A percentile compares a stretch with the other conserved stretches of the same genome.
These are phyloP conservation scores for Emberiza fucata DNA, from an alignment of 2,113 vertebrate genomes.

Conservation along the genomic window DNA sequence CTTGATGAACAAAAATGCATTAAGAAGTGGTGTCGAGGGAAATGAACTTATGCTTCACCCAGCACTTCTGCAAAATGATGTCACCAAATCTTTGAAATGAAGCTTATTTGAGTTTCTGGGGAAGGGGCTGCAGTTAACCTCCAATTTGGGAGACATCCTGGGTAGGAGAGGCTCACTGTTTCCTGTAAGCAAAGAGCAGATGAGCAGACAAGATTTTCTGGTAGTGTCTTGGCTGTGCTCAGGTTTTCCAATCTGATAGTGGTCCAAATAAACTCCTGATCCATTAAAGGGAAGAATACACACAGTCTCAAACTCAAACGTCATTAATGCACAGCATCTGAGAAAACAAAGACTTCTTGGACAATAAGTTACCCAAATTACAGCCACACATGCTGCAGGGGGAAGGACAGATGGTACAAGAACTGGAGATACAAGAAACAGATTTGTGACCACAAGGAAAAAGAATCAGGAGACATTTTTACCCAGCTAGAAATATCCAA, in stretches of 20 bases:
- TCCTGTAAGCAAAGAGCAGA: background rate
- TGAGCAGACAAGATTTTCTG: background rate
- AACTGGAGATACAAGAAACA: conserved; percentile 62
- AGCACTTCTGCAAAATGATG: conserved; percentile 42
- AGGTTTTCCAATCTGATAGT: background rate
- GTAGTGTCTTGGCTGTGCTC: background rate
- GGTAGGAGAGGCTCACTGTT: background rate
- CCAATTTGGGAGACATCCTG: background rate
- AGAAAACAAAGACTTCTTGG: conserved; percentile 63
- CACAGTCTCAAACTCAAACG: background rate
- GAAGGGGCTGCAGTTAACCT: background rate
- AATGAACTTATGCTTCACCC: conserved; percentile 50
- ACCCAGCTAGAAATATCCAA: conserved; percentile 45
- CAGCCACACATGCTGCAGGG: conserved; percentile 59
- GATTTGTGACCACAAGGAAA: conserved; percentile 67
- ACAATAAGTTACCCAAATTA: conserved; percentile 65
- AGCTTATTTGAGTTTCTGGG: background rate
- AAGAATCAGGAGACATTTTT: conserved; percentile 55
- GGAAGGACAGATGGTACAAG: conserved; percentile 62
- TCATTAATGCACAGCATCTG: conserved; percentile 10
- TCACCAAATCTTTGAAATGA: conserved; percentile 7
- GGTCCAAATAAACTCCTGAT: background rate
- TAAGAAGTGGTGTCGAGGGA: conserved; percentile 36
- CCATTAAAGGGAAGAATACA: background rate
- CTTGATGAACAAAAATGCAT: conserved; percentile 64